phyloP scores from a whole-genome alignment of 2,113 vertebrate genomes.

The Clarias gariepinus region DNA sequence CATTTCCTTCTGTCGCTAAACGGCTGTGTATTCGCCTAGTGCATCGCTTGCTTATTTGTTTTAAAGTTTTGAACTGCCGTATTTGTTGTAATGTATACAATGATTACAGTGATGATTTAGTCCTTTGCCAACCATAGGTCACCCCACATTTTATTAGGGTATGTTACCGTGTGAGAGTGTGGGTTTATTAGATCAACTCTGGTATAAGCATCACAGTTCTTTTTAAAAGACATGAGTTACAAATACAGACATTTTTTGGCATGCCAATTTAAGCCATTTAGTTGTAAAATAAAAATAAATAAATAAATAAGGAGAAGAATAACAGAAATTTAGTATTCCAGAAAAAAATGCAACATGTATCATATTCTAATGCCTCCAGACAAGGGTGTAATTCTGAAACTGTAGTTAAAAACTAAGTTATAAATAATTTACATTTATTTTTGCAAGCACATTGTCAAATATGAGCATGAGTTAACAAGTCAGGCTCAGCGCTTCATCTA shows the following conservation, averaged over 20 bases:
- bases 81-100: not conserved
- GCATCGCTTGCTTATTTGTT: not conserved
- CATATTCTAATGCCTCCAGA: not conserved
- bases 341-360: too few relatives aligned
- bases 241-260: not conserved
- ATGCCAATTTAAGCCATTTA: not conserved
- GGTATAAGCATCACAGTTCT: not conserved
- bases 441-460: not conserved
- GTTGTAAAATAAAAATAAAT: too few relatives aligned
- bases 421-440: too few relatives aligned
- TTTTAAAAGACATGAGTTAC: not conserved
- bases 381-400: not conserved
- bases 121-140: not conserved
- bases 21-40: not conserved
- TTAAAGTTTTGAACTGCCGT: not conserved
- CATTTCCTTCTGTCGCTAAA: not conserved
- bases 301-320: too few relatives aligned
- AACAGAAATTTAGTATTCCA: too few relatives aligned
- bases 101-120: not conserved
- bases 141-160: not conserved
- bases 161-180: not conserved
- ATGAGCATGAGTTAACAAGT: too few relatives aligned
- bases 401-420: too few relatives aligned
- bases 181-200: not conserved
- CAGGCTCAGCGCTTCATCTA: too few relatives aligned